Evolutionary conservation across 1,140 invertebrate genomes (phyloP).

Genomic region (Lordiphosa clarofinis): DNA sequence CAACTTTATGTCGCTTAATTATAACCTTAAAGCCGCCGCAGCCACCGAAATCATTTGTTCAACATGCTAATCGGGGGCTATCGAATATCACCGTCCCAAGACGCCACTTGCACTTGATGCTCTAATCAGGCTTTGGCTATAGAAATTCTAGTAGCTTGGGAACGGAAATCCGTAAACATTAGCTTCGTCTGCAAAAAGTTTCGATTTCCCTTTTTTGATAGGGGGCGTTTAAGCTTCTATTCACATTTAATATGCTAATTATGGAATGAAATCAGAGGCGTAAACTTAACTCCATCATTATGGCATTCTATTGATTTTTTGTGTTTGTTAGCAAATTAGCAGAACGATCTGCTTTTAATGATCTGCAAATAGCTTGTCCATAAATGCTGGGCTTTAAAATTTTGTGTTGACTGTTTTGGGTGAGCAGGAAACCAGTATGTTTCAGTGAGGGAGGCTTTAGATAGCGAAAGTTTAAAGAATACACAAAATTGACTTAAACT

Average conservation of each 20-base stretch:
- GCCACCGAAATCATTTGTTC: conserved; percentile 26
- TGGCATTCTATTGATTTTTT: conserved; percentile 17
- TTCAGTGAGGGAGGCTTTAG: neutral
- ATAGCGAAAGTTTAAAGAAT: conserved; percentile 31
- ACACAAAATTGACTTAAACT: no score
- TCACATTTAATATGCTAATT: conserved; percentile 12
- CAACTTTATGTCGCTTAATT: conserved; percentile 75
- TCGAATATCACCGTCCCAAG: conserved; percentile 2
- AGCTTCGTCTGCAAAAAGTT: conserved; percentile 4
- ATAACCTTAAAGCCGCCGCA: conserved; percentile 62
- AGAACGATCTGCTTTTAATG: conserved; percentile 59
- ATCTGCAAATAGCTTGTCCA: conserved; percentile 49
- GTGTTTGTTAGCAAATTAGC: conserved; percentile 29
- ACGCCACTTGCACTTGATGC: conserved; percentile 22
- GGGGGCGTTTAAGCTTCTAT: no score
- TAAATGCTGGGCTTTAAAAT: conserved; percentile 43
- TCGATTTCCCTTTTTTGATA: conserved; percentile 34
- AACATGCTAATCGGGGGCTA: conserved; percentile 61
- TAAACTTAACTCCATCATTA: conserved; percentile 26
- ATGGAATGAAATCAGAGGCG: conserved; percentile 23
- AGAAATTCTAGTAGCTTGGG: conserved; percentile 69
- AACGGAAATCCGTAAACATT: conserved; percentile 47
- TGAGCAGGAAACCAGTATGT: conserved; percentile 22
- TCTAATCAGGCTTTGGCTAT: conserved; percentile 28
- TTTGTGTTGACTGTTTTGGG: conserved; percentile 15